Percentiles rank a stretch among this genome's conserved stretches.
Conservation (phyloP, 2,888 invertebrate species). For the Drymonia ruficornis region DNA sequence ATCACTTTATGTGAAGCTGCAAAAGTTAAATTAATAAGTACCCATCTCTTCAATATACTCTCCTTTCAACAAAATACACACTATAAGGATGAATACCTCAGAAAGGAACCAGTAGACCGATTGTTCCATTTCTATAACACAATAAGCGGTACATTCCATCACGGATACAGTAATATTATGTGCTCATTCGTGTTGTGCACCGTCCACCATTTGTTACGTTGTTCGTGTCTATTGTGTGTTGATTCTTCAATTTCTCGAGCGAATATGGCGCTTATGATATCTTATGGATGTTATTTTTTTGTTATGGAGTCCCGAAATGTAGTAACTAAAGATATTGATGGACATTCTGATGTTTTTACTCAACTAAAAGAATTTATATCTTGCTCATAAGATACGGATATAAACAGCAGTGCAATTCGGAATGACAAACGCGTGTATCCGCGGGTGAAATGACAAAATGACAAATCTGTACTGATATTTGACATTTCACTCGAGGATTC, state of each 20-base stretch:
- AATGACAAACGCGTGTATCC: no score
- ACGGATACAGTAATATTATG: constrained; percentile 15
- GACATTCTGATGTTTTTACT: no score
- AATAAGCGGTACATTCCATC: constrained; percentile 3
- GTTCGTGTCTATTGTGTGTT: constrained; percentile 43
- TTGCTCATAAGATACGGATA: no score
- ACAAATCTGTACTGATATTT: no score
- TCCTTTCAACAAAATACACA: constrained; percentile 15
- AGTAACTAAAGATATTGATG: no score
- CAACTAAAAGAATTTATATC: no score
- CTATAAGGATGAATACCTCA: constrained; percentile 9
- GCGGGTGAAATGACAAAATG: no score
- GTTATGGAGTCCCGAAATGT: background rate
- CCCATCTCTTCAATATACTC: background rate
- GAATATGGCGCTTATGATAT: constrained; percentile 11
- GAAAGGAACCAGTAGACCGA: constrained; percentile 13
- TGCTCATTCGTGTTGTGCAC: constrained; percentile 16
- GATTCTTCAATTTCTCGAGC: constrained; percentile 39
- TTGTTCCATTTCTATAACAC: constrained; percentile 14
- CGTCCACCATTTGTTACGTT: constrained; percentile 36
- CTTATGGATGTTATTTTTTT: background rate
- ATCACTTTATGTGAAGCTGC: no score
- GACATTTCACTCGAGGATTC: no score
- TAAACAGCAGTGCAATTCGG: no score
- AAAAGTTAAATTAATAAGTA: background rate